Evolutionary conservation across 64 coral and sea anemone species (phyloP).

Genomic region (Stylophora pistillata): DNA sequence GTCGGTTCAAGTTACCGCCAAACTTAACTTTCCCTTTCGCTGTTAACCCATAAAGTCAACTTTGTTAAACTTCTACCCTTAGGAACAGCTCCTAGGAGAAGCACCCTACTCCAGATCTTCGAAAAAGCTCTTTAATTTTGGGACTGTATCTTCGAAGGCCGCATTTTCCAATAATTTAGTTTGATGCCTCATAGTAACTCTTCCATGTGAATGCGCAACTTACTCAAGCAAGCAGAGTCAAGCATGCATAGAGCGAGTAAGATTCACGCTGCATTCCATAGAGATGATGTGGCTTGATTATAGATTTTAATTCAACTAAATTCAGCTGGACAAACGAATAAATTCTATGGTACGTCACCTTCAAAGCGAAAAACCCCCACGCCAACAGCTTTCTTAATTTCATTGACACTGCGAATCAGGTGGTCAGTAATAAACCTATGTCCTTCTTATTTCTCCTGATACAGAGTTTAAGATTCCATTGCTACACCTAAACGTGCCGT

Average conservation of each 20-base stretch:
- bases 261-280: conserved; percentile 27
- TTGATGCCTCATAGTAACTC: not conserved
- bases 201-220: conserved; percentile 13
- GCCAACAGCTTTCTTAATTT: not conserved
- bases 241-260: conserved; percentile 30
- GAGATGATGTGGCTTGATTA: conserved; percentile 35
- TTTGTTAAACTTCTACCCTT: not conserved
- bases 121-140: not conserved
- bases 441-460: not conserved
- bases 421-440: not conserved
- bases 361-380: not conserved
- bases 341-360: not conserved
- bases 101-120: not conserved
- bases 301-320: conserved; percentile 41
- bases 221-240: conserved; percentile 32
- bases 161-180: conserved; percentile 30
- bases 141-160: not conserved
- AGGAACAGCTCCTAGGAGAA: not conserved
- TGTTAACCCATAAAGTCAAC: not conserved
- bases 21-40: conserved; percentile 16
- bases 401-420: not conserved
- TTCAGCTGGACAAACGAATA: not conserved
- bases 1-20: not conserved
- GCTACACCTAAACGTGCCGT: no score
- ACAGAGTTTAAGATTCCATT: not conserved